These are phyloP conservation scores for Furcifer pardalis DNA, from an alignment of 2,797 vertebrate species.

Conservation along the genomic window DNA sequence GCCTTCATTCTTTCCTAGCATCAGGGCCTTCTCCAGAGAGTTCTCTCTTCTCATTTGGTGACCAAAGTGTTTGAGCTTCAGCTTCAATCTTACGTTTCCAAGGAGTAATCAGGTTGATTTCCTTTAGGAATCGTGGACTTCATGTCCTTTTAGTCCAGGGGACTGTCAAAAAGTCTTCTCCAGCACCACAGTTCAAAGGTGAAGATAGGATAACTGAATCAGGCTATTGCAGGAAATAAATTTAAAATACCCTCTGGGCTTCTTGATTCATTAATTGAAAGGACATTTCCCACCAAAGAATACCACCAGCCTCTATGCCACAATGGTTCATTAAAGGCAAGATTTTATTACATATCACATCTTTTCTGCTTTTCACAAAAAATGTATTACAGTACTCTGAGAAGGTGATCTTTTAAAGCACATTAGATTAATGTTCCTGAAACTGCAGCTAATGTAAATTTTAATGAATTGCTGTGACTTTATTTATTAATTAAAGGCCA, in stretches of 20 bases:
- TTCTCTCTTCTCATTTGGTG: no score
- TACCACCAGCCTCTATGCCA: conserved; percentile 76
- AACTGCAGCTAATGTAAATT: conserved; percentile 87
- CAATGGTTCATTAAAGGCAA: conserved; percentile 91
- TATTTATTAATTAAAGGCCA: conserved; percentile 68
- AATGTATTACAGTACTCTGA: conserved; percentile 89
- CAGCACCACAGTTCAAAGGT: no score
- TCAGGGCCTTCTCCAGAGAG: no score
- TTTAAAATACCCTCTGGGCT: conserved; percentile 61
- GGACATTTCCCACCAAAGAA: conserved; percentile 69
- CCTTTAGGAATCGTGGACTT: no score
- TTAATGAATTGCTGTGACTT: conserved; percentile 81
- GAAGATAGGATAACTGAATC: not conserved
- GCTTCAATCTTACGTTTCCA: no score
- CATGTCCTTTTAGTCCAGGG: no score
- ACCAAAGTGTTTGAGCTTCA: no score
- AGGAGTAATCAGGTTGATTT: no score
- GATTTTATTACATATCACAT: conserved; percentile 93
- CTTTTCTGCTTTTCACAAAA: conserved; percentile 92
- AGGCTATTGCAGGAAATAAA: not conserved
- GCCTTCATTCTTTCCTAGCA: no score
- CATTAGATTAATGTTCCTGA: conserved; percentile 91
- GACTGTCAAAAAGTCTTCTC: no score
- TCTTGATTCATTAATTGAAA: conserved; percentile 76
- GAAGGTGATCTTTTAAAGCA: conserved; percentile 90